phyloP scores from a whole-genome alignment of 2,888 invertebrate species.

The Zonitis immaculata region DNA sequence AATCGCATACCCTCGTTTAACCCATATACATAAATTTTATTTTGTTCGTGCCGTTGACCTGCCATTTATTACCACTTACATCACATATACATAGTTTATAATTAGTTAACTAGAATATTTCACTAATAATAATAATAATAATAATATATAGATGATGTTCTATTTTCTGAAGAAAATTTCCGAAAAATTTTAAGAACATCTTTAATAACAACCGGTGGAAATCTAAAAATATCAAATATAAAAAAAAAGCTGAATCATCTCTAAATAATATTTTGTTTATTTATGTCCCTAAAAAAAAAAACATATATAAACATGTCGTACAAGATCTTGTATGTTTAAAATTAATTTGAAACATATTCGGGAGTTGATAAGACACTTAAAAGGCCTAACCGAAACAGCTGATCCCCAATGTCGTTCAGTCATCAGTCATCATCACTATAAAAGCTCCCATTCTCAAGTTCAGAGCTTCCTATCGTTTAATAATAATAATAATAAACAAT shows the following conservation, averaged over 20 bases:
- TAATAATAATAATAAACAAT: not conserved
- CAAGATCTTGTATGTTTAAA: not conserved
- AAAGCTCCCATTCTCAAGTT: not conserved
- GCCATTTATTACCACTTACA: conserved; percentile 18
- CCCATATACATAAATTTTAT: conserved; percentile 28
- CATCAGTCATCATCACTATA: not conserved
- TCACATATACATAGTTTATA: conserved; percentile 4
- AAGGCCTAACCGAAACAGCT: not conserved
- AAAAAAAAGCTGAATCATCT: not conserved
- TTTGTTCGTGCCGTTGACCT: conserved; percentile 25
- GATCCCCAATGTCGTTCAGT: not conserved
- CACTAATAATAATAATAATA: too few relatives aligned
- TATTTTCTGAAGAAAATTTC: not conserved
- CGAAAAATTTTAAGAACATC: not conserved
- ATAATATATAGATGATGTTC: not conserved
- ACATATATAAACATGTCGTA: not conserved
- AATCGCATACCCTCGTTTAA: conserved; percentile 24
- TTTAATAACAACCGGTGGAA: not conserved
- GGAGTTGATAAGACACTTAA: not conserved
- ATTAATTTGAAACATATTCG: not conserved
- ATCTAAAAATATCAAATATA: not conserved
- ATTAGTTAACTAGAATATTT: not conserved
- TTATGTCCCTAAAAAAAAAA: not conserved
- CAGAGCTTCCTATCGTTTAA: not conserved
- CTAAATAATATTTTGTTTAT: not conserved